These are phyloP conservation scores for Pituophis catenifer DNA, from an alignment of 2,113 vertebrate genomes.

Conservation along the genomic window DNA sequence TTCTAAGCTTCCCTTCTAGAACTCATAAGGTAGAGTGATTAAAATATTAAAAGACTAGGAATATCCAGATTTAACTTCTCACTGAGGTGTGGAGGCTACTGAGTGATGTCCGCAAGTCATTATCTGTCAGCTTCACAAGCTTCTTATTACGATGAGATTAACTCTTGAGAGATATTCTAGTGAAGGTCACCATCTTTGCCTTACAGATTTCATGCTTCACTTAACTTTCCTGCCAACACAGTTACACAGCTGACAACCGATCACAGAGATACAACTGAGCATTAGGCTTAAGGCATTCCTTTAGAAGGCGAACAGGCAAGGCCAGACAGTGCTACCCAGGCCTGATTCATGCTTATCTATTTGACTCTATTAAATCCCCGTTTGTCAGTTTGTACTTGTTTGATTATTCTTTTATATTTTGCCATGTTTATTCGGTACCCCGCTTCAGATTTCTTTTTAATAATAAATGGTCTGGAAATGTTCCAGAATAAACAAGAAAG, in stretches of 20 bases:
- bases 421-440: neutral
- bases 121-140: neutral
- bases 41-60: neutral
- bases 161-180: neutral
- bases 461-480: neutral
- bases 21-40: neutral
- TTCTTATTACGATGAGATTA: neutral
- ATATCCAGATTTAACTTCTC: neutral
- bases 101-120: neutral
- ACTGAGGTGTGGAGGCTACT: neutral
- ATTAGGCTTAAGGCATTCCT: neutral
- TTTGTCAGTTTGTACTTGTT: neutral
- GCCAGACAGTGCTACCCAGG: neutral
- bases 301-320: neutral
- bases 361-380: neutral
- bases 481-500: neutral
- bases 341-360: neutral
- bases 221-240: neutral
- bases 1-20: neutral
- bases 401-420: neutral
- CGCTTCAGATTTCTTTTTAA: neutral
- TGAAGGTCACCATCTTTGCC: neutral
- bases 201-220: neutral
- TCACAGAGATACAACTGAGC: neutral
- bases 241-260: neutral